Evolutionary conservation across 2,797 vertebrate genomes (phyloP).

Genomic region (Enteromius afrohamiltoni): DNA sequence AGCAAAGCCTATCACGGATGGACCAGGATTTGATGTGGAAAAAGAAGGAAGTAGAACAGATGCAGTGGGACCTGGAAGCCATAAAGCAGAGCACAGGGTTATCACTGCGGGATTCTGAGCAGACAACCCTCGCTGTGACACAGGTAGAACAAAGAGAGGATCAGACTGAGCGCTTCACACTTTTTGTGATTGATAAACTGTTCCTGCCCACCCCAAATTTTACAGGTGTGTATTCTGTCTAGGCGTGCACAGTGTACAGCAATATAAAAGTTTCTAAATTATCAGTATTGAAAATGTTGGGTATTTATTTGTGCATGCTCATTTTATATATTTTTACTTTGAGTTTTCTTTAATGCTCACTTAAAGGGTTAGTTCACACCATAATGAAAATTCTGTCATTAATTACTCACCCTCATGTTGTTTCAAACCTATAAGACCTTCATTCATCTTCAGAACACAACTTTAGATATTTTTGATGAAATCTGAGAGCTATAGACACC

Average conservation of each 20-base stretch:
- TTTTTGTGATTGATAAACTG: constrained; percentile 72
- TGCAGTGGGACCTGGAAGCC: constrained; percentile 29
- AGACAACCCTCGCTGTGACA: constrained; percentile 2
- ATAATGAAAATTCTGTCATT: too few species aligned
- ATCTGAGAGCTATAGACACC: too few species aligned
- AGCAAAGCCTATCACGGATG: background rate
- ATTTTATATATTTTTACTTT: background rate
- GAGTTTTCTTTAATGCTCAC: background rate
- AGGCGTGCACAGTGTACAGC: background rate
- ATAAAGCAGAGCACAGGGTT: constrained; percentile 18
- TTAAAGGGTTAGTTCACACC: too few species aligned
- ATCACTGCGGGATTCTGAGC: constrained; percentile 13
- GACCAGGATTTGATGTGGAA: constrained; percentile 21
- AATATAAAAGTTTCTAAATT: background rate
- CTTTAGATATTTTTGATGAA: too few species aligned
- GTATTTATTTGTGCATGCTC: constrained; percentile 1
- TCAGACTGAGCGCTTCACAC: constrained; percentile 59
- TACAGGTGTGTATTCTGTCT: constrained; percentile 64
- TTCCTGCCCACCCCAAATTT: constrained; percentile 68
- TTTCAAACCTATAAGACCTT: too few species aligned
- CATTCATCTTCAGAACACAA: too few species aligned
- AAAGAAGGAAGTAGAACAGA: constrained; percentile 28
- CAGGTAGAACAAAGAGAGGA: constrained; percentile 43
- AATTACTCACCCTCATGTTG: too few species aligned
- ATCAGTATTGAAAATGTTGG: background rate